Evolutionary conservation across 2,888 invertebrate species (phyloP).

Genomic region (Acronicta aceris): DNA sequence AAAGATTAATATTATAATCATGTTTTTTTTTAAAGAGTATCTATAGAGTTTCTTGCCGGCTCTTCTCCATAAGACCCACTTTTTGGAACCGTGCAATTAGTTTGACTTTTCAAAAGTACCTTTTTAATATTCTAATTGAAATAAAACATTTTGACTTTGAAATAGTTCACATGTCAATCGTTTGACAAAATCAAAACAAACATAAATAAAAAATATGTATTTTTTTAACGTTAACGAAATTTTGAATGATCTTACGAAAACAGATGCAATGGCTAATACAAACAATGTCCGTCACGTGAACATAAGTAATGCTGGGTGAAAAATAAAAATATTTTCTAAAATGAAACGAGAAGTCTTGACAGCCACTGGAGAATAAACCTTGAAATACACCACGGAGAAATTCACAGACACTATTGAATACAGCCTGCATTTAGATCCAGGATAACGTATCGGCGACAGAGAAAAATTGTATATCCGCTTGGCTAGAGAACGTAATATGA

Average conservation of each 20-base stretch:
- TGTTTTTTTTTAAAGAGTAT: no score
- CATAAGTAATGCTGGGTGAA: neutral
- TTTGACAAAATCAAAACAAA: no score
- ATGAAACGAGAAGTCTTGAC: neutral
- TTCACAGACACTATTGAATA: constrained; percentile 12
- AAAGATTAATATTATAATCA: no score
- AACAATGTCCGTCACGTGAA: neutral
- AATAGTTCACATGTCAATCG: no score
- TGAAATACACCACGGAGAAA: neutral
- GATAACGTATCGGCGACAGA: neutral
- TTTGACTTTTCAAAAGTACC: no score
- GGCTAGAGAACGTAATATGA: constrained; percentile 1
- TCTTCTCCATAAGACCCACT: no score
- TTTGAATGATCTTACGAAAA: neutral
- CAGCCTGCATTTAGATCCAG: neutral
- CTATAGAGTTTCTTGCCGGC: no score
- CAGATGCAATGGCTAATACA: neutral
- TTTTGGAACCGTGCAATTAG: no score
- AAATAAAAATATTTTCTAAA: constrained; percentile 6
- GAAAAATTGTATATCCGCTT: constrained; percentile 1
- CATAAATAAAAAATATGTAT: no score
- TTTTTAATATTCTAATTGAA: no score
- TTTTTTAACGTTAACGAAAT: neutral
- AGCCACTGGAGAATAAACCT: constrained; percentile 3
- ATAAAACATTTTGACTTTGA: no score